phyloP scores from a whole-genome alignment of 2,888 invertebrate genomes.

The Lepidochitona cinerea region DNA sequence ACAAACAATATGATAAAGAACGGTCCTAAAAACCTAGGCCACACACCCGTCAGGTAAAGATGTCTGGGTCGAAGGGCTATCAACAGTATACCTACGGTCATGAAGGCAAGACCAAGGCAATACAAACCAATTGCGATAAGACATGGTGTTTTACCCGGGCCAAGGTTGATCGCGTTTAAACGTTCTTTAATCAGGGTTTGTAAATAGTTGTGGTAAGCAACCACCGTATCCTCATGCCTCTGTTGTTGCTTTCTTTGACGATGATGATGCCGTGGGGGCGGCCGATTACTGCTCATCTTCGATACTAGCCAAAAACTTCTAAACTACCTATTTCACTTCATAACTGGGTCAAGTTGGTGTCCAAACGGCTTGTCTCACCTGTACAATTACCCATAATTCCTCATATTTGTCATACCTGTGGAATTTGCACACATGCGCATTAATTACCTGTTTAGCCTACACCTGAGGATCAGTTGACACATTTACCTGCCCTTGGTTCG shows the following conservation, averaged over 20 bases:
- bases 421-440: neutral
- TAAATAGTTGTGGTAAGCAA: slow-evolving; percentile 57
- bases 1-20: slow-evolving; percentile 49
- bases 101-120: slow-evolving; percentile 36
- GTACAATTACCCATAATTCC: neutral
- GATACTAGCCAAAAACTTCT: neutral
- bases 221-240: slow-evolving; percentile 55
- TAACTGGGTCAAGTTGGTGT: neutral
- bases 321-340: neutral
- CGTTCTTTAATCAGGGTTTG: slow-evolving; percentile 53
- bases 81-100: slow-evolving; percentile 49
- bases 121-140: slow-evolving; percentile 34
- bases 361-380: neutral
- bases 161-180: slow-evolving; percentile 52
- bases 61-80: slow-evolving; percentile 51
- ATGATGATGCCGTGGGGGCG: neutral
- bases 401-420: slow-evolving; percentile 1
- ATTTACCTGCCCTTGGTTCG: too few species aligned
- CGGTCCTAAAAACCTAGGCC: slow-evolving; percentile 54
- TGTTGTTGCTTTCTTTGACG: neutral
- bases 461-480: too few species aligned
- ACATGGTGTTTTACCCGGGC: slow-evolving; percentile 49
- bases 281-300: neutral
- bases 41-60: slow-evolving; percentile 58
- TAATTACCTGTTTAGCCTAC: too few species aligned